Evolutionary conservation across 1,140 invertebrate genomes (phyloP), one percentile per base, ranked within the genome.

Genomic region (Penaeus chinensis): DNA sequence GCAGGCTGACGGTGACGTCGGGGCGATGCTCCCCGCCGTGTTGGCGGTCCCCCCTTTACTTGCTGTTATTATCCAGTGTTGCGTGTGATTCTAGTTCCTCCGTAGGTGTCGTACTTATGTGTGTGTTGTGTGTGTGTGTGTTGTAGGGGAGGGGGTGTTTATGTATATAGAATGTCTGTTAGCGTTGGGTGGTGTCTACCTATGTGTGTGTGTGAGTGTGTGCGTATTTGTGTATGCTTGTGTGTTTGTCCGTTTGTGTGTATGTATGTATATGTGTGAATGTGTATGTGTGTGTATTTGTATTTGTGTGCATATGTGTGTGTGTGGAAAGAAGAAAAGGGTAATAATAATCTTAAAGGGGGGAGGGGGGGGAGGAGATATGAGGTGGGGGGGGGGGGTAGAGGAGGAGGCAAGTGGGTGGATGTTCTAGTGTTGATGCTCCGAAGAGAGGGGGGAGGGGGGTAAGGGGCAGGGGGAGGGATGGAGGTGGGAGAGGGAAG

Each of bases 91-190:
- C 2, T 5, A 5, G 2, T 5, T 5, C 37, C 37, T 5, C 37
- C 37, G n/a, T n/a, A n/a, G n/a, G n/a, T n/a, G n/a, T n/a, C n/a
- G n/a, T n/a, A n/a, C n/a, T n/a, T n/a, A n/a, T n/a, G 22, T 4
- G 22, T 81, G 79, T 61, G 79, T 63, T 62, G 79, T 81, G 54
- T 81, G 79, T 62, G 54, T 81, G 79, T 24, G 42, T 62, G 42
- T 42, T 42, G 37, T 42, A 5, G 20, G 76, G 54, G 19, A 22
- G 24, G 10, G 76, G 5, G 37, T 18, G 20, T 42, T 42, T 20
- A 8, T 78, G 76, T 42, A 32, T 37, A 42, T 54, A n/a, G 37
- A 47, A 5, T 37, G 37, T 37, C 5, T 37, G 37, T 5, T 37
- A 32, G 24, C 5, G 37, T 37, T 37, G 79, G 32, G 47, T 20